phyloP scores from a whole-genome alignment of 2,113 vertebrate species.

The Miniopterus natalensis region DNA sequence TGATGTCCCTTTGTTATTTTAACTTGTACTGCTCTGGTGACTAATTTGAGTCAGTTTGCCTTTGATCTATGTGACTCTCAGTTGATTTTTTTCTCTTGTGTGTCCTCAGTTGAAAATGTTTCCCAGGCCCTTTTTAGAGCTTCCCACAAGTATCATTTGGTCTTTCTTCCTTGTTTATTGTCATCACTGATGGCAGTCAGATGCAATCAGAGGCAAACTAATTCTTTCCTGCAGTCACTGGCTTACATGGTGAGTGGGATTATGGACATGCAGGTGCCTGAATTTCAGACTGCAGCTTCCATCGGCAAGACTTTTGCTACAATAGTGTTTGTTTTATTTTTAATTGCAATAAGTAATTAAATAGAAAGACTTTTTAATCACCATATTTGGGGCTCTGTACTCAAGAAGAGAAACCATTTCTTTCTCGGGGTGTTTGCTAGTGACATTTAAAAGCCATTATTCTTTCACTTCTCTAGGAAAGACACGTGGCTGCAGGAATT shows the following conservation, averaged over 20 bases:
- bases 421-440: background rate
- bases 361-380: background rate
- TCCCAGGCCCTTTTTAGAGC: constrained; percentile 23
- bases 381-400: background rate
- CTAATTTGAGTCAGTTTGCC: background rate
- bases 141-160: constrained; percentile 48
- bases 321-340: background rate
- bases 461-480: background rate
- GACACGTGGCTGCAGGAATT: background rate
- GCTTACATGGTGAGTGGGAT: background rate
- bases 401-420: background rate
- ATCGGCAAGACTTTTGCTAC: constrained; percentile 35
- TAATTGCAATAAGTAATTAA: constrained; percentile 7
- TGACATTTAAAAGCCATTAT: background rate
- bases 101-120: constrained; percentile 1
- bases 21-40: background rate
- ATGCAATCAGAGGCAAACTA: background rate
- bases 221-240: background rate
- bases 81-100: background rate
- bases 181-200: constrained; percentile 14
- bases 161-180: background rate
- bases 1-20: background rate
- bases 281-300: constrained; percentile 38
- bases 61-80: background rate
- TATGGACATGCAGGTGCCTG: background rate